Conservation (phyloP, 2,113 vertebrate species). For the Xenus cinereus region DNA sequence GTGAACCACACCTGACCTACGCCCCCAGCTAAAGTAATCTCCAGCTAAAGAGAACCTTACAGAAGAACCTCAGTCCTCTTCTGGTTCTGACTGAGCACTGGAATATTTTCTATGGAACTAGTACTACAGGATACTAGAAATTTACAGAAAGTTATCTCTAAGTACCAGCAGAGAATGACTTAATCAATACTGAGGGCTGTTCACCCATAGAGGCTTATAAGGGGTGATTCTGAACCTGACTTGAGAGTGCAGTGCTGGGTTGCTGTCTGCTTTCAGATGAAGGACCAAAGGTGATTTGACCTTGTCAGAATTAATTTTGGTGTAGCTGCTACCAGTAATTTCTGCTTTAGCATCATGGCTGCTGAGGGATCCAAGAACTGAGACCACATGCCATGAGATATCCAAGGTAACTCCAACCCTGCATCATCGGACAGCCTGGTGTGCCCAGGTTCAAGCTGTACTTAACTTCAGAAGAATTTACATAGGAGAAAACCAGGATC, state of each 20-base stretch:
- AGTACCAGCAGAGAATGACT: not conserved
- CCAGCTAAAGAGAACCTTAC: not conserved
- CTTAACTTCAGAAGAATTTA: not conserved
- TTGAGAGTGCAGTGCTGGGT: not conserved
- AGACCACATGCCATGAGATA: not conserved
- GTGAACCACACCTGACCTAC: not conserved
- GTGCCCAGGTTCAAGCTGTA: not conserved
- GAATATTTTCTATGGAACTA: not conserved
- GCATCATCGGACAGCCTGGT: not conserved
- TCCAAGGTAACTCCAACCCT: not conserved
- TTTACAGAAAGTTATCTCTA: not conserved
- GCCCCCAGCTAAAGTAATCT: not conserved
- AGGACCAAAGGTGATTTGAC: not conserved
- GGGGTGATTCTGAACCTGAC: not conserved
- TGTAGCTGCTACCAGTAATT: not conserved
- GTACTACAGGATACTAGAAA: not conserved
- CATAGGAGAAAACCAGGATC: not conserved
- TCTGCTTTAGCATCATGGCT: not conserved
- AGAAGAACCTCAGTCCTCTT: not conserved
- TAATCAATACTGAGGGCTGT: not conserved
- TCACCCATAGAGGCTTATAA: not conserved
- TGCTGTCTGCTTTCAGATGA: not conserved
- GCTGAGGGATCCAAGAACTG: not conserved
- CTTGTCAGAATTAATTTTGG: not conserved
- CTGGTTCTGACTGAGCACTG: not conserved